Conservation (phyloP, 2,113 vertebrate species). For the Mormyrus iriodes region DNA sequence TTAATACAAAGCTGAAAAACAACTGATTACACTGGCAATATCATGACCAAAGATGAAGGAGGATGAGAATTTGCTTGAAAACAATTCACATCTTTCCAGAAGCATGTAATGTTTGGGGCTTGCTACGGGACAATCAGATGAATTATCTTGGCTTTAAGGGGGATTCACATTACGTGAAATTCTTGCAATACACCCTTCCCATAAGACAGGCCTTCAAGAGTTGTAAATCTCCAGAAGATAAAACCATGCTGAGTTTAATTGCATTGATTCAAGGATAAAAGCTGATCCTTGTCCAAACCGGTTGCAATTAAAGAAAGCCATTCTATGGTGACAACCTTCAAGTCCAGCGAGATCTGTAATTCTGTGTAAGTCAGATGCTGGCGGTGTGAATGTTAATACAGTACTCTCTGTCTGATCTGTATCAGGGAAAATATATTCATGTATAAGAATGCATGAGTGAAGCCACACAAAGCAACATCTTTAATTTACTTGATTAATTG, state of each 20-base stretch:
- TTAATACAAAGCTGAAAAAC: background rate
- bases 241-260: background rate
- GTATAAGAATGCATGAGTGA: background rate
- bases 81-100: background rate
- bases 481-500: background rate
- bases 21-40: background rate
- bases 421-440: background rate
- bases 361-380: background rate
- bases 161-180: background rate
- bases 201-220: background rate
- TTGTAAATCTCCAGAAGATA: background rate
- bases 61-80: background rate
- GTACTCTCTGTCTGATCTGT: background rate
- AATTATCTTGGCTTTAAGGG: background rate
- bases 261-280: background rate
- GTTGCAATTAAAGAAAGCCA: background rate
- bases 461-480: background rate
- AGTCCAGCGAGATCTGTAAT: background rate
- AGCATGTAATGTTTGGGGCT: background rate
- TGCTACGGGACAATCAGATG: background rate
- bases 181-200: background rate
- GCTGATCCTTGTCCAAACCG: background rate
- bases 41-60: background rate
- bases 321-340: background rate
- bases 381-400: background rate